phyloP scores from a whole-genome alignment of 1,140 invertebrate genomes.

The Ganaspis sp. region DNA sequence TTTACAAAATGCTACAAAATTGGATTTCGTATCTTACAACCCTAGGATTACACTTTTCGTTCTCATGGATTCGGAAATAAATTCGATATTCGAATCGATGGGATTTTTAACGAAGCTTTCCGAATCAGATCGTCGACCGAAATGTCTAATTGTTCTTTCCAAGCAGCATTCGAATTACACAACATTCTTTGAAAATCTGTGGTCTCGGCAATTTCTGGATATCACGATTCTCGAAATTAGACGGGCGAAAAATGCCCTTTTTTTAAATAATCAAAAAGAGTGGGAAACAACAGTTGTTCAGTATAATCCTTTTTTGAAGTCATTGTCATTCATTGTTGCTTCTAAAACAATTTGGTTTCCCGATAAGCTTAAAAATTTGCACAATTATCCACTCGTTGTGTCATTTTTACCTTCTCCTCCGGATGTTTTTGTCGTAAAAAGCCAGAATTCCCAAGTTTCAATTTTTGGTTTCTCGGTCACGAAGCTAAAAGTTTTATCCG shows the following conservation, averaged over 20 bases:
- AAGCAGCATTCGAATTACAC: neutral
- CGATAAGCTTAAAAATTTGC: neutral
- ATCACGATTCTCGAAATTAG: neutral
- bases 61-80: neutral
- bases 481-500: neutral
- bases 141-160: neutral
- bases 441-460: neutral
- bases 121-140: neutral
- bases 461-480: neutral
- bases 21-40: neutral
- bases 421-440: neutral
- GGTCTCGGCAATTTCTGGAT: neutral
- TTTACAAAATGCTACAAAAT: no score
- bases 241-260: no score
- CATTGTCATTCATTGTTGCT: neutral
- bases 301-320: neutral
- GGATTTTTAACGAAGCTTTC: neutral
- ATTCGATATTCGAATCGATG: neutral
- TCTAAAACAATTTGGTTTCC: neutral
- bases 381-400: neutral
- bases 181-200: neutral
- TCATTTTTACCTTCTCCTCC: neutral
- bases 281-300: neutral
- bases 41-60: neutral
- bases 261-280: neutral